Percentiles rank a stretch among this genome's conserved stretches.
phyloP scores from a whole-genome alignment of 37 sponge, comb jelly and placozoan genomes.

The Aphrocallistes beatrix region DNA sequence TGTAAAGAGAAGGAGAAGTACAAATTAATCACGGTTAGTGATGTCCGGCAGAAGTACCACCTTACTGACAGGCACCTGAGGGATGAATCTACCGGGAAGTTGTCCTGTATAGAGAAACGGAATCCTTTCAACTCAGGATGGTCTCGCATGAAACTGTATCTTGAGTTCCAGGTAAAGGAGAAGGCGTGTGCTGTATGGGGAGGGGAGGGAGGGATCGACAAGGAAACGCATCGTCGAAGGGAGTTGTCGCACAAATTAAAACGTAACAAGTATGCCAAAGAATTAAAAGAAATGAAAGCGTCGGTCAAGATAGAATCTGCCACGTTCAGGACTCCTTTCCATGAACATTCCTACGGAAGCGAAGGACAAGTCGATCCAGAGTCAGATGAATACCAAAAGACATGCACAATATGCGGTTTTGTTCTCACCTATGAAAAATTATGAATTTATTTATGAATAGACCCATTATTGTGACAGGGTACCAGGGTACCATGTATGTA shows the following conservation, averaged over 20 bases:
- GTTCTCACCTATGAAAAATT: background rate
- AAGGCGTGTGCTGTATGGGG: background rate
- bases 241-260: background rate
- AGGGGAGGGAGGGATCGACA: background rate
- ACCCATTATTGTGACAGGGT: too few species aligned
- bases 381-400: background rate
- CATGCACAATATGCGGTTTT: background rate
- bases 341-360: background rate
- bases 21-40: background rate
- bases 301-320: background rate
- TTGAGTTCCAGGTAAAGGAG: background rate
- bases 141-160: conserved; percentile 7
- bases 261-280: background rate
- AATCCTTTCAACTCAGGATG: background rate
- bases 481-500: too few species aligned
- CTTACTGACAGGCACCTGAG: background rate
- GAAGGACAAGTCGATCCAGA: background rate
- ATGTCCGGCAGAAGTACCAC: background rate
- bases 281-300: background rate
- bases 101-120: background rate
- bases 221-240: background rate
- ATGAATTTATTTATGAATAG: too few species aligned
- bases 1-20: background rate
- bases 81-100: conserved; percentile 7
- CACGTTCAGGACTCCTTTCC: background rate